These are phyloP conservation scores for Stegodyphus mimosarum DNA, from an alignment of 1,140 invertebrate species.

Conservation along the genomic window DNA sequence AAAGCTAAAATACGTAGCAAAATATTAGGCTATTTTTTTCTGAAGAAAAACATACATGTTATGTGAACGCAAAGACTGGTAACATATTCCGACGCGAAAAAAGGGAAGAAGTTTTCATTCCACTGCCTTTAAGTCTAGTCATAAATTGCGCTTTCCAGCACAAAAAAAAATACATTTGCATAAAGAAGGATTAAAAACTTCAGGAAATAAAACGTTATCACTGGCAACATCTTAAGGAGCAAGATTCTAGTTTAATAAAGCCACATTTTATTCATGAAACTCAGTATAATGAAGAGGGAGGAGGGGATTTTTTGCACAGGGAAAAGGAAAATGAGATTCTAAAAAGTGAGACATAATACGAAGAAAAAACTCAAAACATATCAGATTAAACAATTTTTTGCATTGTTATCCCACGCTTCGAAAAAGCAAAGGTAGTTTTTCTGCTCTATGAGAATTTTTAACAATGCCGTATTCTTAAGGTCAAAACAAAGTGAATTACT, in stretches of 20 bases:
- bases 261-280: slow-evolving; percentile 27
- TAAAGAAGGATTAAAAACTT: slow-evolving; percentile 42
- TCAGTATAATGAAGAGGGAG: background rate
- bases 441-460: too few species aligned
- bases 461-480: too few species aligned
- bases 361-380: too few species aligned
- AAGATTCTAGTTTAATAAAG: slow-evolving; percentile 13
- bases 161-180: slow-evolving; percentile 20
- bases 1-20: too few species aligned
- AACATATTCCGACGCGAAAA: background rate
- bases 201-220: slow-evolving; percentile 13
- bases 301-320: background rate
- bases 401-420: too few species aligned
- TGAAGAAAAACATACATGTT: too few species aligned
- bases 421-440: too few species aligned
- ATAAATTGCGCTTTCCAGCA: background rate
- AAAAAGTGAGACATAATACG: too few species aligned
- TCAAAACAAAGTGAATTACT: too few species aligned
- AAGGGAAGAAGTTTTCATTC: background rate
- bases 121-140: background rate
- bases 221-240: slow-evolving; percentile 1
- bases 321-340: background rate
- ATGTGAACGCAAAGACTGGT: background rate
- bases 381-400: too few species aligned
- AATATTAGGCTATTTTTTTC: too few species aligned